Evolutionary conservation across 2,113 vertebrate genomes (phyloP), one percentile per base, ranked within the genome.

Genomic region (Osmerus mordax): DNA sequence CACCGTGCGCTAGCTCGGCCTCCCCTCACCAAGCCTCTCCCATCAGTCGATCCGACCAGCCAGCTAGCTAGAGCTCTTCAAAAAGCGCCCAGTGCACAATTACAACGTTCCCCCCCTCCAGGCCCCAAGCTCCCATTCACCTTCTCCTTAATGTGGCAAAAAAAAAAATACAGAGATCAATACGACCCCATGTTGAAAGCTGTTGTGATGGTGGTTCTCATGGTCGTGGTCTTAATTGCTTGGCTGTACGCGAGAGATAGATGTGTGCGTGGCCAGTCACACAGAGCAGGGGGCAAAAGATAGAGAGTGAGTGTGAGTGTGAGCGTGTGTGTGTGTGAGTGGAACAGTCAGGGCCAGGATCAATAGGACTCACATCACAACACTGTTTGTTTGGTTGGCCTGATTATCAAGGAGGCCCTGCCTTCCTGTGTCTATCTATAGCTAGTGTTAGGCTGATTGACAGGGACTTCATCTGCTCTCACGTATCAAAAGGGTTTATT

Each of bases 141-240:
- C 68, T 70, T 70, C 61, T 64, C 73, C 60, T 65, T 76, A 76
- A 76, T 70, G 68, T 70, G 68, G 67, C 68, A 47, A 47, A 47
- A 70, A 75, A 52, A 53, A 41, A 23, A n/a, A 15, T 15, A 2
- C n/a, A 12, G n/a, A 7, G 58, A 76, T 76, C 74, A 69, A 76
- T 76, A 70, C 5, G 61, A 21, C 61, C n/a, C 74, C 74, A 65
- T 76, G 74, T 76, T 65, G 67, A 65, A 52, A 65, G 74, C 68
- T 70, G 74, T 76, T 51, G 74, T 65, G 68, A 66, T 58, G 29
- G 14, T 51, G 36, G 32, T 70, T 76, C 74, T 76, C 68, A 65
- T 65, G 67, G 67, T 63, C 68, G 32, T 55, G 61, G 25, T 70
- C 68, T 76, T 76, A 76, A 76, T 76, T 76, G 74, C 74, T 52